These are phyloP conservation scores for Vanessa tameamea DNA, from an alignment of 1,140 invertebrate species.

Conservation along the genomic window DNA sequence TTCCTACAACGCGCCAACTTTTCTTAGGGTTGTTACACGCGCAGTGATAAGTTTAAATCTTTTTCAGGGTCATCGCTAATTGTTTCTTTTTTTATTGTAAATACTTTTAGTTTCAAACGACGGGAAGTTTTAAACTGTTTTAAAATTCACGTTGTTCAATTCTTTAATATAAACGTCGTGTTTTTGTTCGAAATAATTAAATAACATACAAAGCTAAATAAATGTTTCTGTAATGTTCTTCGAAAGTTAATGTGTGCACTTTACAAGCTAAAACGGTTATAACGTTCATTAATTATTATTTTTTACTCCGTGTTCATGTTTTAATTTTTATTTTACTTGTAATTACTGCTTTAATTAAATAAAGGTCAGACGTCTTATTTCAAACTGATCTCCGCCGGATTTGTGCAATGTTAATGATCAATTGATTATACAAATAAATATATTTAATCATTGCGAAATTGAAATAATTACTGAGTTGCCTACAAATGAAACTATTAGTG, in stretches of 20 bases:
- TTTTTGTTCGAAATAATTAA: no score
- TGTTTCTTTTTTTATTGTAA: background rate
- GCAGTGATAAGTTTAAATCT: slow-evolving; percentile 16
- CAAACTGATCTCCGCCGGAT: slow-evolving; percentile 32
- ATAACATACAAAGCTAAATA: no score
- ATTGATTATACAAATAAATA: slow-evolving; percentile 31
- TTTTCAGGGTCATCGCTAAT: slow-evolving; percentile 11
- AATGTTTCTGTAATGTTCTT: background rate
- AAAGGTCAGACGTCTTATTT: slow-evolving; percentile 34
- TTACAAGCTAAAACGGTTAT: background rate
- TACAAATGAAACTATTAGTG: slow-evolving; percentile 34
- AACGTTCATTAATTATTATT: slow-evolving; percentile 23
- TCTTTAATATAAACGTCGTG: no score
- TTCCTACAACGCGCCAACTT: slow-evolving; percentile 65
- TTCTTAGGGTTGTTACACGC: slow-evolving; percentile 65
- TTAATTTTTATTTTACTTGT: slow-evolving; percentile 19
- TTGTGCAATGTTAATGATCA: slow-evolving; percentile 29
- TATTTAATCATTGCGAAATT: slow-evolving; percentile 29
- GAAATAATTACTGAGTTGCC: slow-evolving; percentile 28
- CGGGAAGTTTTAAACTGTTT: no score
- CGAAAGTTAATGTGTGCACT: background rate
- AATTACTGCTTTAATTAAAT: slow-evolving; percentile 33
- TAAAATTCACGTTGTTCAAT: no score
- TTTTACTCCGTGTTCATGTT: slow-evolving; percentile 4
- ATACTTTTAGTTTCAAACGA: background rate